Conservation (phyloP, 2,888 invertebrate genomes). For the Netelia virgata region DNA sequence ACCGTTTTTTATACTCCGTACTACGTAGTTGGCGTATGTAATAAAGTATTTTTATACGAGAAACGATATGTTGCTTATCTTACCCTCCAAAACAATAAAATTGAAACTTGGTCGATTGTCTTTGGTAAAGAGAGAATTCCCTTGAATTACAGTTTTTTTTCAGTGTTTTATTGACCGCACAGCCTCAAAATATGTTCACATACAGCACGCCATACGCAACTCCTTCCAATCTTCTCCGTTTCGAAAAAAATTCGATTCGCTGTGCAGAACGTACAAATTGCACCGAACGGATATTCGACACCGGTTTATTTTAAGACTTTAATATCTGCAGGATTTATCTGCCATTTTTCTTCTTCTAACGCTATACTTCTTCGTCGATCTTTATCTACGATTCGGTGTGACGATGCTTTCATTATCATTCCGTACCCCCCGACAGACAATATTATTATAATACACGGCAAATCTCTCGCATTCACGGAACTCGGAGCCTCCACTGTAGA, state of each 20-base stretch:
- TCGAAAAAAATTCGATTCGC: conserved; percentile 69
- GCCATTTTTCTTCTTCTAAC: conserved; percentile 12
- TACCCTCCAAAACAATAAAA: conserved; percentile 10
- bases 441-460: conserved; percentile 75
- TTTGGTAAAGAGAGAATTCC: conserved; percentile 11
- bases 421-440: conserved; percentile 73
- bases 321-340: conserved; percentile 37
- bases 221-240: conserved; percentile 69
- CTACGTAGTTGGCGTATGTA: conserved; percentile 3
- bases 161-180: conserved; percentile 83
- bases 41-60: conserved; percentile 71
- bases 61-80: conserved; percentile 30
- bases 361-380: conserved; percentile 32
- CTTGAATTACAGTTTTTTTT: conserved; percentile 65
- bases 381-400: conserved; percentile 46
- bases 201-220: conserved; percentile 74
- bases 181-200: conserved; percentile 82
- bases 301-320: conserved; percentile 32
- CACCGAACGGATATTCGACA: conserved; percentile 54
- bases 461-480: conserved; percentile 77
- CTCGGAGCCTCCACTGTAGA: conserved; percentile 63
- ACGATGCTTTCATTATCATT: conserved; percentile 75
- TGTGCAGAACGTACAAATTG: conserved; percentile 66
- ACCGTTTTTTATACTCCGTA: conserved; percentile 38
- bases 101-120: conserved; percentile 3